Base-by-base conservation (phyloP, 2,797 vertebrate genomes). In the Perodicticus potto region DNA sequence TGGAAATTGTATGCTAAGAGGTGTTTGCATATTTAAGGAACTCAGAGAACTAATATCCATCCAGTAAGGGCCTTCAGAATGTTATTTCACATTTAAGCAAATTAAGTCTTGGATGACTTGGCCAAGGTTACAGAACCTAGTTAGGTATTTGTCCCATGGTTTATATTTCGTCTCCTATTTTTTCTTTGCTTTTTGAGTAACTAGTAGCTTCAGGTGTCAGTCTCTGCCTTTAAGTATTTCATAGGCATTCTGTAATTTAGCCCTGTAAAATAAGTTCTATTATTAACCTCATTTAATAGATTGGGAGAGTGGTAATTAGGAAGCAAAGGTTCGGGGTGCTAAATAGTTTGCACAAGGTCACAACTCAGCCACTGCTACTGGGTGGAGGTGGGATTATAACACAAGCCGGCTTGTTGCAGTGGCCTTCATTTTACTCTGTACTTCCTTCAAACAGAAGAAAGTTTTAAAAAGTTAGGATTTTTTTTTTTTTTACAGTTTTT, bases 131-230 rank as follows among this genome's bases (percentile, higher is more conserved):
- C 49, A 59, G 40, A 93, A 65, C 22, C 23, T 82, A 23, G 12
- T 65, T 65, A 49, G 65, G 22, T 78, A 17, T 53, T 23, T 73
- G 14, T 20, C n/a, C 22, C 4, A 0, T 25, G 22, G 19, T 86
- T 77, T 90, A 7, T 23, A 17, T 40, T 86, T 82, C 82, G 49
- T 94, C 25, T 59, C 32, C n/a, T 89, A 3, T 23, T 82, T 89
- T 93, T 85, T 3, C 70, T 96, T 92, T 53, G 10, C 40, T 95
- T 94, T 95, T 82, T 69, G 89, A 92, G 40, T 85, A 87, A 37
- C 32, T 90, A 55, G 23, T 88, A 83, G 32, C 23, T 59, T 86
- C 91, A 34, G 16, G 27, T 70, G 1, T 78, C 77, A 63, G 65
- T 53, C 3, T 59, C 10, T 78, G 19, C 63, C 73, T 96, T 55